A percentile compares a stretch with the other conserved stretches of the same genome.
Conservation (phyloP, 2,797 vertebrate genomes). For the Adrianichthys oophorus region DNA sequence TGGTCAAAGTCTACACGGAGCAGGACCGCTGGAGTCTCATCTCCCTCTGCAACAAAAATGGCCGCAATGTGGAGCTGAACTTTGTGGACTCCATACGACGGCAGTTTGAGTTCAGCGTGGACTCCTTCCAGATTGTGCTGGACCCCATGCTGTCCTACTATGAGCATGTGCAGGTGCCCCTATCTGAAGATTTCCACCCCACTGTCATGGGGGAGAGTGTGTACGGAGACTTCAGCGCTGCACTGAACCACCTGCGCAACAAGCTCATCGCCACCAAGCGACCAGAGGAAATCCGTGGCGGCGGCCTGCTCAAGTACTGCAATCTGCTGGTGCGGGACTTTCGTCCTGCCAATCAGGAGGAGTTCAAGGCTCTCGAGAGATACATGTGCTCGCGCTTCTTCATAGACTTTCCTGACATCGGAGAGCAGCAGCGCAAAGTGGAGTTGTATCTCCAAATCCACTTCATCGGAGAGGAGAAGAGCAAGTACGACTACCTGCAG, state of each 20-base stretch:
- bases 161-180: conserved; percentile 77
- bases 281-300: conserved; percentile 95
- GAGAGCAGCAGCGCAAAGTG: conserved; percentile 93
- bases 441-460: conserved; percentile 98
- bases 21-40: conserved; percentile 97
- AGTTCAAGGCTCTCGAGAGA: conserved; percentile 92
- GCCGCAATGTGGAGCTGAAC: conserved; percentile 95
- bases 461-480: conserved; percentile 93
- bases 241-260: conserved; percentile 88
- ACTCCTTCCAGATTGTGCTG: conserved; percentile 97
- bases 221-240: conserved; percentile 89
- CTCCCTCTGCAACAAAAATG: conserved; percentile 95
- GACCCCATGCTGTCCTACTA: conserved; percentile 92
- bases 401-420: conserved; percentile 97
- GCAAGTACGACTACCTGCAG: conserved; percentile 98
- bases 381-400: conserved; percentile 99
- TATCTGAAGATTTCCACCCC: conserved; percentile 86
- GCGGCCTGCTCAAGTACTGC: conserved; percentile 97
- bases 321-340: conserved; percentile 94
- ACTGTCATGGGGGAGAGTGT: conserved; percentile 89
- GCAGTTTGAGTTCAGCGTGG: conserved; percentile 98
- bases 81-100: conserved; percentile 94
- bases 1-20: conserved; percentile 94
- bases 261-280: conserved; percentile 94
- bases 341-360: conserved; percentile 83